These are phyloP conservation scores for Garrulus glandarius DNA, from an alignment of 2,797 vertebrate species.

Conservation along the genomic window DNA sequence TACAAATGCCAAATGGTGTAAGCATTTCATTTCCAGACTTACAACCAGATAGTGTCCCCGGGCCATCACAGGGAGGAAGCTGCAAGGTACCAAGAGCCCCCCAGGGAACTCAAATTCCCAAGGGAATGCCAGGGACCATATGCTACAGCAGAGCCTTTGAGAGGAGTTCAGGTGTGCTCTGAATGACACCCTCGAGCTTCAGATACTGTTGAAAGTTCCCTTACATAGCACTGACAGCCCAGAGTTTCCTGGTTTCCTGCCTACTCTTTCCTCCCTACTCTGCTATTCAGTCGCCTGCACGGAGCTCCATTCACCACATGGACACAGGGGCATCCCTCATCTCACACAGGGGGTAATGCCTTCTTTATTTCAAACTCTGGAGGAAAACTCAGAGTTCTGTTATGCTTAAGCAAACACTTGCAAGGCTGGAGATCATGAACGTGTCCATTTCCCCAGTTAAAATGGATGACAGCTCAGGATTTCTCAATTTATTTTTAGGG, in stretches of 20 bases:
- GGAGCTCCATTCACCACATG: not conserved
- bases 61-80: not conserved
- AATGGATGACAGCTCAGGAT: not conserved
- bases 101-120: not conserved
- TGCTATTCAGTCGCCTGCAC: rapidly evolving
- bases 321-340: not conserved
- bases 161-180: not conserved
- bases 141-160: not conserved
- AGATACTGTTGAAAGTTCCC: not conserved
- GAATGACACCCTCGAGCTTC: not conserved
- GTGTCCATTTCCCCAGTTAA: not conserved
- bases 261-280: not conserved
- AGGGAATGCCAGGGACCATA: not conserved
- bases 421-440: not conserved
- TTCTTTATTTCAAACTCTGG: not conserved
- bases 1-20: not conserved
- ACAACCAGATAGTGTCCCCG: not conserved
- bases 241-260: not conserved
- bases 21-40: not conserved
- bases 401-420: not conserved
- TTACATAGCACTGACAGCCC: not conserved
- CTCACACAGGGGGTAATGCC: not conserved
- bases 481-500: not conserved
- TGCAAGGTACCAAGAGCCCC: not conserved
- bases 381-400: not conserved